A percentile compares a stretch with the other conserved stretches of the same genome.
Conservation (phyloP, 2,888 invertebrate species). For the Crepidodera aurea region DNA sequence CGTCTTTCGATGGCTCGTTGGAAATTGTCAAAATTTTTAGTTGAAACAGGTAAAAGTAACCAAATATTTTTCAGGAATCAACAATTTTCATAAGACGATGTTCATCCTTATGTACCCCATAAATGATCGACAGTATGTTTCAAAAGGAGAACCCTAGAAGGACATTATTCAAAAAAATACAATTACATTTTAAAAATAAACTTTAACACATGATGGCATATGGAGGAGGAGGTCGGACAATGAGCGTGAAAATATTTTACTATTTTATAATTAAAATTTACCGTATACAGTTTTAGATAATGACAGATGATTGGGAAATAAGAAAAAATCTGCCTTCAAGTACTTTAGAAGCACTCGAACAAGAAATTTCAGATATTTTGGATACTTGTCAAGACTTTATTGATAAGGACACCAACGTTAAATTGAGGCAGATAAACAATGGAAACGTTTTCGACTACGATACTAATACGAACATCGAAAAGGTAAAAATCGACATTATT, state of each 20-base stretch:
- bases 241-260: no score
- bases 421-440: neutral
- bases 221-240: no score
- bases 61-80: neutral
- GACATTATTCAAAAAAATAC: no score
- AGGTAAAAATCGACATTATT: no score
- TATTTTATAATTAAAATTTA: no score
- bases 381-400: constrained; percentile 10
- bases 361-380: constrained; percentile 20
- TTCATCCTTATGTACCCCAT: no score
- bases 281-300: constrained; percentile 3
- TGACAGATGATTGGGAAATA: constrained; percentile 5
- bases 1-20: constrained; percentile 17
- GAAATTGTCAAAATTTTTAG: constrained; percentile 10
- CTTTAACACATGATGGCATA: no score
- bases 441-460: constrained; percentile 9
- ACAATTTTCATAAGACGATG: neutral
- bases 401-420: neutral
- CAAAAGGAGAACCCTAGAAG: no score
- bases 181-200: no score
- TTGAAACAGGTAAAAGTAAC: constrained; percentile 13
- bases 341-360: constrained; percentile 21
- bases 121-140: no score
- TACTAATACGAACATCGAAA: constrained; percentile 9
- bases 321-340: constrained; percentile 4